Evolutionary conservation across 1,140 invertebrate species (phyloP).

Genomic region (Bombus vancouverensis): DNA sequence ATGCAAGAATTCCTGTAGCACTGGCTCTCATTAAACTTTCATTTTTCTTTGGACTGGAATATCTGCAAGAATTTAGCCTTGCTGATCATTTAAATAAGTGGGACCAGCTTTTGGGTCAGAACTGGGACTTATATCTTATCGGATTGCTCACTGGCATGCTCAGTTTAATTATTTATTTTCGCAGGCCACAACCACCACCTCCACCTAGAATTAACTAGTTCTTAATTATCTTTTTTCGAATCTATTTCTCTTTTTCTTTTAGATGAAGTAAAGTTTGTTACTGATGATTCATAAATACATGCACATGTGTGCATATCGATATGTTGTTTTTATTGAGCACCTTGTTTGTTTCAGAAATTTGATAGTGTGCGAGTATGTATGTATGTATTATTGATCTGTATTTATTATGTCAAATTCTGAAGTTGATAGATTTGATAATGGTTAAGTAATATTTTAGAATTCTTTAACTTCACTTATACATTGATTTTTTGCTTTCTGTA

Average conservation of each 20-base stretch:
- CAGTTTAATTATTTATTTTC: constrained; percentile 90
- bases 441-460: not conserved
- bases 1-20: constrained; percentile 97
- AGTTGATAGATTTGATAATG: not conserved
- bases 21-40: constrained; percentile 95
- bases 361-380: not conserved
- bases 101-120: constrained; percentile 86
- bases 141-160: constrained; percentile 91
- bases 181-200: constrained; percentile 85
- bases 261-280: constrained; percentile 47
- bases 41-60: constrained; percentile 89
- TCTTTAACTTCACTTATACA: not conserved
- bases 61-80: constrained; percentile 87
- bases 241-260: constrained; percentile 11
- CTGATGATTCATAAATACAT: constrained; percentile 52
- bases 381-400: not conserved
- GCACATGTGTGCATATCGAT: constrained; percentile 44
- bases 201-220: constrained; percentile 62
- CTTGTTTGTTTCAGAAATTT: constrained; percentile 19
- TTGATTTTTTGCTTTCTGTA: not conserved
- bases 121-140: constrained; percentile 97
- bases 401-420: constrained; percentile 11
- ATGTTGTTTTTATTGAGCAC: constrained; percentile 48
- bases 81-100: constrained; percentile 77
- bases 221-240: not conserved